Conservation (phyloP, 1,140 invertebrate species). For the Harpegnathos saltator region DNA sequence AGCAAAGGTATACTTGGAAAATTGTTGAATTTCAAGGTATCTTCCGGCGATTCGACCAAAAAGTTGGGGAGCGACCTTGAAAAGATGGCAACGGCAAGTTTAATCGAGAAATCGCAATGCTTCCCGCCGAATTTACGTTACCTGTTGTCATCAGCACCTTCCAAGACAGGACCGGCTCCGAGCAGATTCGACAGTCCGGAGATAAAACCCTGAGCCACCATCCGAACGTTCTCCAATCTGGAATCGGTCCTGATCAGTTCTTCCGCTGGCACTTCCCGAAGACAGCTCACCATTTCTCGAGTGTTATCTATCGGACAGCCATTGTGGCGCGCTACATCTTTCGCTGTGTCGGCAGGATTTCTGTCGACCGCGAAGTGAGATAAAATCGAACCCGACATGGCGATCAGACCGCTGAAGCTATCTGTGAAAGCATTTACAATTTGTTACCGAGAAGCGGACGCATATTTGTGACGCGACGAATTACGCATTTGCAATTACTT, state of each 20-base stretch:
- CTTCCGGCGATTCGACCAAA: slow-evolving; percentile 86
- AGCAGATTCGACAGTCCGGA: slow-evolving; percentile 84
- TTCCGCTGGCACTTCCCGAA: slow-evolving; percentile 85
- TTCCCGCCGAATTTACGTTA: slow-evolving; percentile 45
- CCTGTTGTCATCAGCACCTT: slow-evolving; percentile 88
- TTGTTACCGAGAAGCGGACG: neutral
- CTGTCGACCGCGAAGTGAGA: slow-evolving; percentile 89
- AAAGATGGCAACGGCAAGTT: neutral
- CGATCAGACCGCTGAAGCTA: slow-evolving; percentile 87
- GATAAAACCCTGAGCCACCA: slow-evolving; percentile 84
- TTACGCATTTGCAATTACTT: slow-evolving; percentile 74
- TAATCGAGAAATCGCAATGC: neutral
- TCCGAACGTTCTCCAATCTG: slow-evolving; percentile 83
- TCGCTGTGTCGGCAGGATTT: slow-evolving; percentile 85
- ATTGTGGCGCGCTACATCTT: slow-evolving; percentile 85
- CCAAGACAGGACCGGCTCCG: slow-evolving; percentile 87
- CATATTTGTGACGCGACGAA: neutral
- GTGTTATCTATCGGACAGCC: slow-evolving; percentile 86
- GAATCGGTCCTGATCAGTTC: slow-evolving; percentile 84
- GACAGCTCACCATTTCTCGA: slow-evolving; percentile 87
- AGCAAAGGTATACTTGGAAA: slow-evolving; percentile 88
- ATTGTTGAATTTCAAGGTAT: slow-evolving; percentile 86
- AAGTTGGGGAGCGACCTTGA: slow-evolving; percentile 87
- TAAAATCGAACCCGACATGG: slow-evolving; percentile 89
- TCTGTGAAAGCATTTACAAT: slow-evolving; percentile 76